Conservation (phyloP, 2,797 vertebrate genomes). For the Stomatorhinus walkeri region DNA sequence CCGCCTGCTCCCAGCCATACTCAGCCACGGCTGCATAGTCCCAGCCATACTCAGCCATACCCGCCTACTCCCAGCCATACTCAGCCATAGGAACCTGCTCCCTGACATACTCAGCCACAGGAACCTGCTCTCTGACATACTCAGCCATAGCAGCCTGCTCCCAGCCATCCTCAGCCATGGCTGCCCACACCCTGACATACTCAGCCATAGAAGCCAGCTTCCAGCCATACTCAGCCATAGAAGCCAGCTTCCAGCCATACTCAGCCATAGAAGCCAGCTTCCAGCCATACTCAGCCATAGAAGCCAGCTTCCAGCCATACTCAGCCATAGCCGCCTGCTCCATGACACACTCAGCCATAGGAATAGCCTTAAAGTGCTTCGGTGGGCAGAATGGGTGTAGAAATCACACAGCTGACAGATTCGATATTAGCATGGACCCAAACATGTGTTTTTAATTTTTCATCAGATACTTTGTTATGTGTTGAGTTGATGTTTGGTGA, state of each 20-base stretch:
- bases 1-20: too few species aligned
- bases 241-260: too few species aligned
- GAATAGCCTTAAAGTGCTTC: neutral
- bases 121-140: neutral
- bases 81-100: neutral
- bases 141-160: too few species aligned
- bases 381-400: neutral
- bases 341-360: neutral
- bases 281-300: neutral
- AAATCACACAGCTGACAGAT: neutral
- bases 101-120: neutral
- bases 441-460: neutral
- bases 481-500: neutral
- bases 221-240: neutral
- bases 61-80: neutral
- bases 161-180: too few species aligned
- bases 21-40: too few species aligned
- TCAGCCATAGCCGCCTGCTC: neutral
- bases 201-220: accelerated
- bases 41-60: neutral
- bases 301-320: too few species aligned
- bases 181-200: neutral
- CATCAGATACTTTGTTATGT: neutral
- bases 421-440: neutral
- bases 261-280: too few species aligned